A percentile compares a stretch with the other conserved stretches of the same genome.
These are phyloP conservation scores for Siniperca undulata DNA, from an alignment of 2,797 vertebrate genomes.

Conservation along the genomic window DNA sequence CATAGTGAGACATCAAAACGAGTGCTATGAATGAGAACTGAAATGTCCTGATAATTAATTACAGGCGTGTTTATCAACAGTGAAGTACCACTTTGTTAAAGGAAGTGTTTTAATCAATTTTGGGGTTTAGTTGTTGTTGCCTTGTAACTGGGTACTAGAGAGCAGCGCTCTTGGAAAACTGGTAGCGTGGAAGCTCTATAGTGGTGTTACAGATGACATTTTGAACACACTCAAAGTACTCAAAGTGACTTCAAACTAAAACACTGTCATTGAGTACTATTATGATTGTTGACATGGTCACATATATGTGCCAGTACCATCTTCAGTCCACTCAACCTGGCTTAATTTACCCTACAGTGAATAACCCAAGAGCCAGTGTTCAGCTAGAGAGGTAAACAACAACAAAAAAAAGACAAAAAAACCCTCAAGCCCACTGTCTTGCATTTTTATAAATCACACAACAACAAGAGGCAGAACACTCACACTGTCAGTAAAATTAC, in stretches of 20 bases:
- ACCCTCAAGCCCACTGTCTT: background rate
- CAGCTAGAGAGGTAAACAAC: background rate
- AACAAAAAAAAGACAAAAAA: background rate
- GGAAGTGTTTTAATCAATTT: constrained; percentile 1
- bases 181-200: background rate
- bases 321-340: constrained; percentile 6
- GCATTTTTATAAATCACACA: constrained; percentile 18
- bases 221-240: background rate
- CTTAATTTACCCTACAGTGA: background rate
- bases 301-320: background rate
- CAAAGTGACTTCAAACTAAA: constrained; percentile 3
- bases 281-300: constrained; percentile 9
- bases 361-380: constrained; percentile 12
- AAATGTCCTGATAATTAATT: background rate
- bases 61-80: background rate
- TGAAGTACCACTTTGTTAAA: constrained; percentile 8
- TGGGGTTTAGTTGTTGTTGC: constrained; percentile 4
- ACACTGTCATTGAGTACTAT: background rate
- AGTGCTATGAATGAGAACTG: background rate
- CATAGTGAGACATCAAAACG: constrained; percentile 1
- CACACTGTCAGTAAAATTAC: constrained; percentile 42
- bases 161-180: background rate
- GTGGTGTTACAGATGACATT: background rate
- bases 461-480: constrained; percentile 28
- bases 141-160: background rate